These are phyloP conservation scores for Drosophila repleta DNA, from an alignment of 1,140 invertebrate species.

Conservation along the genomic window DNA sequence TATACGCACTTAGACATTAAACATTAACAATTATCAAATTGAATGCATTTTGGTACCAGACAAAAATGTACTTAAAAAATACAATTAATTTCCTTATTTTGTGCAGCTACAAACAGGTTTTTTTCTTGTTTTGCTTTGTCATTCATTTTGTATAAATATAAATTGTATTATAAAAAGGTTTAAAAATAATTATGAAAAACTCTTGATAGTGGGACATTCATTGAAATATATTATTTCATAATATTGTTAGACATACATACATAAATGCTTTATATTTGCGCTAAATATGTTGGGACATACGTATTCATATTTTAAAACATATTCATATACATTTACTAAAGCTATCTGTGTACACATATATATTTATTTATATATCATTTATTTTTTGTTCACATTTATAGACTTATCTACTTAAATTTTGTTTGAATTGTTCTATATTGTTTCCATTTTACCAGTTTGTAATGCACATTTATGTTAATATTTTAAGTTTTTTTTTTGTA, in stretches of 20 bases:
- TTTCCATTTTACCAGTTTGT: constrained; percentile 67
- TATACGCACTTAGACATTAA: constrained; percentile 37
- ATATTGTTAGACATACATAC: constrained; percentile 48
- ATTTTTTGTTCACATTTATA: constrained; percentile 50
- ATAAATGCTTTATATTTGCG: constrained; percentile 66
- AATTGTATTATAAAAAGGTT: constrained; percentile 72
- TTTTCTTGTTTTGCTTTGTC: not conserved
- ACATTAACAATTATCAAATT: constrained; percentile 69
- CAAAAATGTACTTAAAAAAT: constrained; percentile 67
- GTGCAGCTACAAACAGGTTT: constrained; percentile 44
- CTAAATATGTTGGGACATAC: constrained; percentile 41
- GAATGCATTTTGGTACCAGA: constrained; percentile 74
- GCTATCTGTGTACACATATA: constrained; percentile 38
- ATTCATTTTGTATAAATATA: constrained; percentile 41
- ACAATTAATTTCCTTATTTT: constrained; percentile 49
- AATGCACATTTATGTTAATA: constrained; percentile 62
- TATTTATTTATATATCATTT: constrained; percentile 40
- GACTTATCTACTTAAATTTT: constrained; percentile 38
- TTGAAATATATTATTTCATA: constrained; percentile 35
- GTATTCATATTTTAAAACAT: constrained; percentile 36
- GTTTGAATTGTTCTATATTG: constrained; percentile 69
- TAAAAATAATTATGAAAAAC: constrained; percentile 63
- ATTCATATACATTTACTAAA: constrained; percentile 40
- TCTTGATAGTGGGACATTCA: constrained; percentile 55
- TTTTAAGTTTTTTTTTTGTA: not conserved